A percentile compares a stretch with the other conserved stretches of the same genome.
These are phyloP conservation scores for Nicator chloris DNA, from an alignment of 2,113 vertebrate genomes.

Conservation along the genomic window DNA sequence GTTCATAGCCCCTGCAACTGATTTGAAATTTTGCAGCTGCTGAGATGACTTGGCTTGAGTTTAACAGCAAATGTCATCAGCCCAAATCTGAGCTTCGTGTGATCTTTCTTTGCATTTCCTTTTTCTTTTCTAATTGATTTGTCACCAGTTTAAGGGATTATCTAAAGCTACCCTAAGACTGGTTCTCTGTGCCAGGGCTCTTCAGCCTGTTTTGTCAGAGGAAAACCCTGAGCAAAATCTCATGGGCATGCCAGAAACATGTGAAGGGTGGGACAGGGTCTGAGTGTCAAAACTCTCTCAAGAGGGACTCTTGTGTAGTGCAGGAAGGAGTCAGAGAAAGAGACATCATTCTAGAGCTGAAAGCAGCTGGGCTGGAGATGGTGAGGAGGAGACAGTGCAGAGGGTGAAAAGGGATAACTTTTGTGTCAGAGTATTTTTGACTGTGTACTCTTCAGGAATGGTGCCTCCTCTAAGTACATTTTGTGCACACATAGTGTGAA, in stretches of 20 bases:
- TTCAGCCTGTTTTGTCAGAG: not conserved
- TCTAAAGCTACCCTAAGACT: not conserved
- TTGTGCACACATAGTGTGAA: not conserved
- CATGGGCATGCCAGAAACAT: not conserved
- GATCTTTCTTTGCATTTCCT: not conserved
- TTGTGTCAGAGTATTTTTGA: not conserved
- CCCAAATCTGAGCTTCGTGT: not conserved
- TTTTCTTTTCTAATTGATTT: not conserved
- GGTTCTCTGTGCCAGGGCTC: not conserved
- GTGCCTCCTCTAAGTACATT: not conserved
- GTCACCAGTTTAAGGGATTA: not conserved
- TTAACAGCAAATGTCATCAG: not conserved
- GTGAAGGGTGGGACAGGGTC: not conserved
- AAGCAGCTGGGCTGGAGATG: not conserved
- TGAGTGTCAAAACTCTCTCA: not conserved
- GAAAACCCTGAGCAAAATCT: not conserved
- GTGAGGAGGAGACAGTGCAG: not conserved
- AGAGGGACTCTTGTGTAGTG: not conserved
- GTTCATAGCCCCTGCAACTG: not conserved
- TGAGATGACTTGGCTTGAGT: not conserved
- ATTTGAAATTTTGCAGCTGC: slow-evolving; percentile 46
- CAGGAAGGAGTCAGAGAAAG: not conserved
- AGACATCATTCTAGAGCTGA: not conserved
- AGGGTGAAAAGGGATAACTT: not conserved
- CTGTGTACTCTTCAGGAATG: not conserved